Base-by-base conservation (phyloP, 2,888 invertebrate species). In the Uloborus plumipes region DNA sequence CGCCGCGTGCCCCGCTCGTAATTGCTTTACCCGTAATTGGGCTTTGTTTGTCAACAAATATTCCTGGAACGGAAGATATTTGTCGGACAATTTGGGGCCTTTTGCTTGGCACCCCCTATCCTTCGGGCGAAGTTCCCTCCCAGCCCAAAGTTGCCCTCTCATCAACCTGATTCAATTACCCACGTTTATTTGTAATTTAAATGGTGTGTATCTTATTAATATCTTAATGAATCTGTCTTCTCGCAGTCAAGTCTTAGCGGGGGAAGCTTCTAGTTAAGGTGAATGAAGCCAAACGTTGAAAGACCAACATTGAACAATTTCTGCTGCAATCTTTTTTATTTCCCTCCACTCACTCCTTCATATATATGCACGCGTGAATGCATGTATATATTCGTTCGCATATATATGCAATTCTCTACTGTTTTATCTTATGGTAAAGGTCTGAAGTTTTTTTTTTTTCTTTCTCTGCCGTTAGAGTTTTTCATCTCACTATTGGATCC, bases 181-280 rank as follows among this genome's bases (percentile, higher is more conserved):
- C 58, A 67, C 71, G 84, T 81, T 77, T 84, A 85, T 85, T 85
- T 85, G 85, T 85, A 85, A 85, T 85, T 85, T 84, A 85, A 85
- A 85, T 85, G 82, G 77, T 85, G 85, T 85, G 85, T 85, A 84
- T 85, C 85, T 85, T 84, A 85, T 84, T 85, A 85, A 85, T 85
- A 82, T 82, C 81, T 78, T 85, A 85, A 85, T 85, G 85, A 85
- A 81, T 84, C 67, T 76, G 81, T 67, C 61, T 65, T 55, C 39
- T 59, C 70, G 18, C 18, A 39, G 26, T 47, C 22, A 58, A 15
- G 55, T 20, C 66, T 67, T 59, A 49, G 72, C 59, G 58, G 66
- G 31, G 66, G 66, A 58, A 20, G 65, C 18, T 55, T 39, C 16
- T 16, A 22, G 20, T 26, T 20, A 47, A 62, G 61, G 61, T 64